Conservation (phyloP, 2,113 vertebrate species). For the Xenopus tropicalis region UCB_Xtro_10.0 CM004443.2:106273501-106274000, state of each 20-base stretch:
- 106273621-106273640: too few relatives aligned
- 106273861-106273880: not conserved
- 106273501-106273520: too few relatives aligned
- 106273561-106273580: too few relatives aligned
- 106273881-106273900: constrained; percentile 10
- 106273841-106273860: constrained; percentile 16
- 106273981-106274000: too few relatives aligned
- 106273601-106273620: too few relatives aligned
- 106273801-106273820: constrained; percentile 19
- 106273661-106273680: too few relatives aligned
- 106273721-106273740: constrained; percentile 1
- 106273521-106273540: too few relatives aligned
- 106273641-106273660: too few relatives aligned
- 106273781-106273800: constrained; percentile 33
- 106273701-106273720: too few relatives aligned
- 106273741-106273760: constrained; percentile 30
- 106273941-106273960: constrained; percentile 2
- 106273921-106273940: not conserved
- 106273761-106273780: constrained; percentile 33
- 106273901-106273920: constrained; percentile 9
- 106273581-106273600: too few relatives aligned
- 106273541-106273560: too few relatives aligned
- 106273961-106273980: not conserved
- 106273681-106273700: too few relatives aligned
- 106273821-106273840: constrained; percentile 21